These are phyloP conservation scores for Pipistrellus kuhlii DNA, from an alignment of 2,797 vertebrate species.

Conservation along the genomic window DNA sequence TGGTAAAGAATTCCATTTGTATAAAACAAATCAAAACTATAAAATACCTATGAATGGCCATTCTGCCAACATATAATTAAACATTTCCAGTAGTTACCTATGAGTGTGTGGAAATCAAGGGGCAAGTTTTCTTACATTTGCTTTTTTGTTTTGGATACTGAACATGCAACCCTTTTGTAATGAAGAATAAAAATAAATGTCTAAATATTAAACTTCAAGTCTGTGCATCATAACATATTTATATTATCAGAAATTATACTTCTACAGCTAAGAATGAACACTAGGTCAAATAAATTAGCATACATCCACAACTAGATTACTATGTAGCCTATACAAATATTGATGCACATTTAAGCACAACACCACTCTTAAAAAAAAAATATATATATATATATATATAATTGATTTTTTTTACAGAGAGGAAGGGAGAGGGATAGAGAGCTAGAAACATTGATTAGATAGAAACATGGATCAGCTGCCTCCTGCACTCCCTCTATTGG, in stretches of 20 bases:
- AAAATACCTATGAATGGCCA: not conserved
- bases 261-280: not conserved
- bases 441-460: too few species aligned
- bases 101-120: not conserved
- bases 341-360: not conserved
- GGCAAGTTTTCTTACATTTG: conserved; percentile 54
- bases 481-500: too few species aligned
- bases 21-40: conserved; percentile 4
- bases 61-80: conserved; percentile 17
- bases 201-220: conserved; percentile 11
- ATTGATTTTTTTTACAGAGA: too few species aligned
- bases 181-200: conserved; percentile 43
- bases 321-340: not conserved
- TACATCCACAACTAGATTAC: not conserved
- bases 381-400: too few species aligned
- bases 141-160: conserved; percentile 10
- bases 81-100: conserved; percentile 11
- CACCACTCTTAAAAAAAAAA: not conserved
- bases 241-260: conserved; percentile 11
- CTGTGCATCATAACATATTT: not conserved
- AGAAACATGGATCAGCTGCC: too few species aligned
- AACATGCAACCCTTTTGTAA: not conserved
- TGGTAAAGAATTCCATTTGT: conserved; percentile 37
- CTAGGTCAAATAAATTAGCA: conserved; percentile 33
- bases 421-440: too few species aligned